Evolutionary conservation across 2,113 vertebrate species (phyloP).

Genomic region (Kryptolebias marmoratus): DNA sequence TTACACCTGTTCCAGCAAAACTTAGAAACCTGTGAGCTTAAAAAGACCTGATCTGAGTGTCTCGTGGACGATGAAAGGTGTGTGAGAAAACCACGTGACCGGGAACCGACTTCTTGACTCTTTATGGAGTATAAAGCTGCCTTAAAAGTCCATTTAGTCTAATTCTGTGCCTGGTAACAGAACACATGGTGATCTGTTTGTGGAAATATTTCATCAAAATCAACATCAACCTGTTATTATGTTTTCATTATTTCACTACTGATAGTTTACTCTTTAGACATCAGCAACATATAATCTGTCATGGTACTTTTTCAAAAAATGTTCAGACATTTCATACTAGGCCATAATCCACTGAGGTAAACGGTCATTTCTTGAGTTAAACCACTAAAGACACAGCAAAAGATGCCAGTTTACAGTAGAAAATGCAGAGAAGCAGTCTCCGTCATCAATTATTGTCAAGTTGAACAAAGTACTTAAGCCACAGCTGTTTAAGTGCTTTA

Average conservation of each 20-base stretch:
- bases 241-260: neutral
- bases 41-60: too few species aligned
- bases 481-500: slow-evolving; percentile 23
- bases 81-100: too few species aligned
- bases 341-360: neutral
- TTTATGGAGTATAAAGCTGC: too few species aligned
- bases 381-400: neutral
- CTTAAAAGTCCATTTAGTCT: too few species aligned
- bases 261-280: slow-evolving; percentile 1
- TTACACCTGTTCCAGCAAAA: too few species aligned
- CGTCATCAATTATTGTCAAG: slow-evolving; percentile 23
- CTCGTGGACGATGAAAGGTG: too few species aligned
- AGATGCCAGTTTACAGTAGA: slow-evolving; percentile 1
- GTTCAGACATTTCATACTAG: neutral
- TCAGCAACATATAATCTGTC: neutral
- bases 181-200: too few species aligned
- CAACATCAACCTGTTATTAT: too few species aligned
- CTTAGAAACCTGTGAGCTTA: too few species aligned
- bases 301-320: neutral
- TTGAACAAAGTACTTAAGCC: slow-evolving; percentile 26
- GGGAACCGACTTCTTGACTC: too few species aligned
- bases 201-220: too few species aligned
- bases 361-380: neutral
- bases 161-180: too few species aligned
- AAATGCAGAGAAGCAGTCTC: neutral